Percentiles rank a stretch among this genome's conserved stretches.
These are phyloP conservation scores for Opisthocomus hoazin DNA, from an alignment of 2,113 vertebrate genomes.

Conservation along the genomic window DNA sequence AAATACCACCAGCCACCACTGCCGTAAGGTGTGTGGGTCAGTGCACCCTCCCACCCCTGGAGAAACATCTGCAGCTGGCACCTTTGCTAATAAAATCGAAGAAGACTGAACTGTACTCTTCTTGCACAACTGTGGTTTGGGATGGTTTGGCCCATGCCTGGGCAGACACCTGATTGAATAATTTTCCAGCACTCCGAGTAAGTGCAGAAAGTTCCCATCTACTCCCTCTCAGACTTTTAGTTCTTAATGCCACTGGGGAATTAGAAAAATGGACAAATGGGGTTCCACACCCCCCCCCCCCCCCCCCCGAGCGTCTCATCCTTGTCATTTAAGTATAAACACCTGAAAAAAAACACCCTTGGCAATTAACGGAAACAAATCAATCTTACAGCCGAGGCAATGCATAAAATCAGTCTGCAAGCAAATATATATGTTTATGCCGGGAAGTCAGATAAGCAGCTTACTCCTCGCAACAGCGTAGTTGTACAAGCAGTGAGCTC, in stretches of 20 bases:
- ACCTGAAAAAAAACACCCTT: neutral
- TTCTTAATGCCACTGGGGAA: neutral
- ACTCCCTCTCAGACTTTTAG: neutral
- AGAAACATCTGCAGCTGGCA: neutral
- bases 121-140: neutral
- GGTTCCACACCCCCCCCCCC: too few species aligned
- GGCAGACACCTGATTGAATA: neutral
- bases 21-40: neutral
- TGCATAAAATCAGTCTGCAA: neutral
- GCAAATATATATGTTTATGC: neutral
- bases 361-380: neutral
- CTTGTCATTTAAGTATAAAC: neutral
- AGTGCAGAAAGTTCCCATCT: neutral
- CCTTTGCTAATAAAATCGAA: neutral
- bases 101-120: neutral
- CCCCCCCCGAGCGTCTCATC: neutral
- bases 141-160: neutral
- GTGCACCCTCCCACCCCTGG: neutral
- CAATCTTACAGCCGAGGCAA: neutral
- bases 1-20: neutral
- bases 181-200: neutral
- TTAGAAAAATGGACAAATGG: neutral
- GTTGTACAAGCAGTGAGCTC: neutral
- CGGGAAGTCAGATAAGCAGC: neutral
- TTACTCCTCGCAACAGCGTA: neutral